Evolutionary conservation across 2,888 invertebrate species (phyloP), one percentile per base, ranked within the genome.

Genomic region (Cantharis lateralis): DNA sequence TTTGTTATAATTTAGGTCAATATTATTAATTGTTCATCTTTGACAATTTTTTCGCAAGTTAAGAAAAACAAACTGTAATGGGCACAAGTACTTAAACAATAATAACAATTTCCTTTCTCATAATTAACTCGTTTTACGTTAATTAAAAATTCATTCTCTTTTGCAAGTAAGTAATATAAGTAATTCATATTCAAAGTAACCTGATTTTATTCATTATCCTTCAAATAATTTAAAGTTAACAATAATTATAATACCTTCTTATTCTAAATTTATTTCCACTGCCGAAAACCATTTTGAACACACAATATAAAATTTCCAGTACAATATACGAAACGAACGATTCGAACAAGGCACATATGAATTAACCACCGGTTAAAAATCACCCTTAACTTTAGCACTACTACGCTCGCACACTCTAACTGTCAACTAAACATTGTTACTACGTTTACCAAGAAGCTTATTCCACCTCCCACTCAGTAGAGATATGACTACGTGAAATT

Each of bases 181-280:
- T 48, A 48, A 48, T 48, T 48, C n/a, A 48, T 48, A 48, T n/a
- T 5, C n/a, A 48, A 48, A 48, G n/a, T 48, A 48, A 48, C 48
- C 48, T 48, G 48, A 48, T 48, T 48, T n/a, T 48, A 48, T n/a
- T 48, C 9, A 2, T n/a, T 48, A 48, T 48, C 48, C 48, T 48
- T 48, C 48, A 48, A 48, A 48, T 5, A 28, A 28, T 2, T 10
- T 3, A 28, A 28, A 28, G 4, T 28, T 10, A 28, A 28, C 26
- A 28, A 11, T 3, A 15, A 20, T 20, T 20, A 20, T 20, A 13
- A 11, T 89, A 91, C 91, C 91, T 90, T 86, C 90, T 88, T 81
- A 91, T 90, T 72, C 90, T 87, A 85, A 91, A 91, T 84, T 90
- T 91, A 84, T 90, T 90, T 81, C 89, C 87, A 81, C 87, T 88